These are phyloP conservation scores for Pomatostomus ruficeps DNA, from an alignment of 2,113 vertebrate genomes.

Conservation along the genomic window DNA sequence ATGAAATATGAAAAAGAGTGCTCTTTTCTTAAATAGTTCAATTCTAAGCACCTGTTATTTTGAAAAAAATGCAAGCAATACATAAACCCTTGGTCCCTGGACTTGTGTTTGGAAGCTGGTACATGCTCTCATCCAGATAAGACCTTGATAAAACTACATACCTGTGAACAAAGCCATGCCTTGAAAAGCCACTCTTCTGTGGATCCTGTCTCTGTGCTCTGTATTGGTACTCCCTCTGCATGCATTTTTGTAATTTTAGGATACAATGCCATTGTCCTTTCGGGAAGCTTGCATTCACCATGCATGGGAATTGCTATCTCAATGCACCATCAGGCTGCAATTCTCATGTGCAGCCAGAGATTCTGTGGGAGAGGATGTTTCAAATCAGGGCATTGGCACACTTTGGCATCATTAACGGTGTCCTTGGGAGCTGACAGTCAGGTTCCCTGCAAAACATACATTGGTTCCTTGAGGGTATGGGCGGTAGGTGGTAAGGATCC, in stretches of 20 bases:
- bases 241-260: too few relatives aligned
- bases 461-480: background rate
- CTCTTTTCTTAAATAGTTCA: background rate
- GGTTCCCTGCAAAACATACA: background rate
- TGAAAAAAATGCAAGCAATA: background rate
- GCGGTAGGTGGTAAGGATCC: background rate
- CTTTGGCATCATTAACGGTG: background rate
- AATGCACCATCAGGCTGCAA: background rate
- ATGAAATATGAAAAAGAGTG: background rate
- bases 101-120: background rate
- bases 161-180: background rate
- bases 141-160: background rate
- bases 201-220: background rate
- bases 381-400: background rate
- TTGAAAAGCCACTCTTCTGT: background rate
- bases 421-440: background rate
- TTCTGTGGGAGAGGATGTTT: background rate
- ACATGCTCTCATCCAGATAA: background rate
- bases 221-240: too few relatives aligned
- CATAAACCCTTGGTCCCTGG: background rate
- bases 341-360: background rate
- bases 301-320: background rate
- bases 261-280: background rate
- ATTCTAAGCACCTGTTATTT: background rate
- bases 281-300: background rate